Percentiles rank a stretch among this genome's conserved stretches.
Conservation (phyloP, 2,888 invertebrate species). For the Tiphia femorata region DNA sequence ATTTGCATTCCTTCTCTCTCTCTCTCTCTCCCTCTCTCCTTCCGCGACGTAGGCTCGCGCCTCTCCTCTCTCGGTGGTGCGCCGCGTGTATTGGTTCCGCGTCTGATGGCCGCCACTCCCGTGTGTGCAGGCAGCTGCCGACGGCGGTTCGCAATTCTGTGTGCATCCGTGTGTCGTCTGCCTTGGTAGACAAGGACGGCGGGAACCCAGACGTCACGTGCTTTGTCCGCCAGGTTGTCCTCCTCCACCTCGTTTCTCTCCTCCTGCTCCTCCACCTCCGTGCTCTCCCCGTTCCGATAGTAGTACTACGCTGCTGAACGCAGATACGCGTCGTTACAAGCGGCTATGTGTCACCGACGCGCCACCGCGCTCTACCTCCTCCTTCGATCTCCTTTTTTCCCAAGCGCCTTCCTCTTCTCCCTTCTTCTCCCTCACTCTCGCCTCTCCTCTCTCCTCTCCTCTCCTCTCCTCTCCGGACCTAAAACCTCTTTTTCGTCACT, state of each 20-base stretch:
- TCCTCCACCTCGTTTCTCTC: background rate
- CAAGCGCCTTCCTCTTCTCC: background rate
- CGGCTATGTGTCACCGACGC: background rate
- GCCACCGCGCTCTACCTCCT: conserved; percentile 4
- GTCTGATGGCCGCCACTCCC: no score
- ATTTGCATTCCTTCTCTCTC: no score
- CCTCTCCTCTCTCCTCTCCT: conserved; percentile 1
- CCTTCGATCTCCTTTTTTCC: background rate
- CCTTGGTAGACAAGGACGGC: conserved; percentile 49
- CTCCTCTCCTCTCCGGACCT: background rate
- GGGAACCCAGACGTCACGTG: conserved; percentile 57
- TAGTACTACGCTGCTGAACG: conserved; percentile 3
- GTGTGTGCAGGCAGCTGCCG: no score
- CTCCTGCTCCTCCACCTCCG: background rate
- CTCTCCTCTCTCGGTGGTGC: background rate
- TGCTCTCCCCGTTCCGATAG: background rate
- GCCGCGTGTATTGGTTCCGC: no score
- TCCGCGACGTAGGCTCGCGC: background rate
- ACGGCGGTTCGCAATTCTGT: no score
- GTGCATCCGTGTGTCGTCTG: no score
- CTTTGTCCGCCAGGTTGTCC: conserved; percentile 34
- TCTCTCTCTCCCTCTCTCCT: conserved; percentile 9
- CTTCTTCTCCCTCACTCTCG: conserved; percentile 5
- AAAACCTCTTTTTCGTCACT: conserved; percentile 2
- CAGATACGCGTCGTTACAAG: background rate